phyloP scores from a whole-genome alignment of 2,888 invertebrate genomes.

The Amorpha juglandis region DNA sequence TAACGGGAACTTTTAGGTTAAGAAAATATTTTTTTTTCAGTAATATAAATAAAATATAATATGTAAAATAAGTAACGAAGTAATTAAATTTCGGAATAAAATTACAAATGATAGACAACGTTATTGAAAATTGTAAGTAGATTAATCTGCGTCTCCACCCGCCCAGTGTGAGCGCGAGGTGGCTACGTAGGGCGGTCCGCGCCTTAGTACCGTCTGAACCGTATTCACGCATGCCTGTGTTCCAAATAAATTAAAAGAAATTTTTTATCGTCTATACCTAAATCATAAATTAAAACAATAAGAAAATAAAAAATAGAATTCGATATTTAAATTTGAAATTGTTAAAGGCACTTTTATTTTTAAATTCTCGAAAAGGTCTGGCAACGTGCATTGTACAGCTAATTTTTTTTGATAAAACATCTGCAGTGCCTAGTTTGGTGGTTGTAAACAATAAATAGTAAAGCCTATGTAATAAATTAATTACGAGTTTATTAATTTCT shows the following conservation, averaged over 20 bases:
- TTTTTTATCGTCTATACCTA: background rate
- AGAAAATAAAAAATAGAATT: background rate
- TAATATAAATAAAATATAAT: too few relatives aligned
- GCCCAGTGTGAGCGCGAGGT: conserved; percentile 50
- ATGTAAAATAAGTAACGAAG: too few relatives aligned
- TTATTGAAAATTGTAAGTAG: conserved; percentile 57
- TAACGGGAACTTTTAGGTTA: conserved; percentile 26
- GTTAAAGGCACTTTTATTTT: background rate
- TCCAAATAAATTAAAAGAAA: conserved; percentile 17
- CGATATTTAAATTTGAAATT: background rate
- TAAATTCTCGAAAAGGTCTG: background rate
- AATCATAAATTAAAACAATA: conserved; percentile 5
- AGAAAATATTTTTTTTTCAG: conserved; percentile 16
- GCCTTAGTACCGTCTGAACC: conserved; percentile 53
- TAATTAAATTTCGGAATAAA: conserved; percentile 33
- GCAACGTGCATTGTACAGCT: background rate
- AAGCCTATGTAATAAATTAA: background rate
- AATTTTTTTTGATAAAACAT: conserved; percentile 1
- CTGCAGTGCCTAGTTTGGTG: conserved; percentile 5
- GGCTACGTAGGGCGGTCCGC: conserved; percentile 41
- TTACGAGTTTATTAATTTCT: background rate
- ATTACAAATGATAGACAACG: conserved; percentile 36
- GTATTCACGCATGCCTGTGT: conserved; percentile 44
- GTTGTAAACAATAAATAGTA: background rate
- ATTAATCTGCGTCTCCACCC: conserved; percentile 56